Evolutionary conservation across 2,797 vertebrate species (phyloP).

Genomic region (Lagocephalus sceleratus): DNA sequence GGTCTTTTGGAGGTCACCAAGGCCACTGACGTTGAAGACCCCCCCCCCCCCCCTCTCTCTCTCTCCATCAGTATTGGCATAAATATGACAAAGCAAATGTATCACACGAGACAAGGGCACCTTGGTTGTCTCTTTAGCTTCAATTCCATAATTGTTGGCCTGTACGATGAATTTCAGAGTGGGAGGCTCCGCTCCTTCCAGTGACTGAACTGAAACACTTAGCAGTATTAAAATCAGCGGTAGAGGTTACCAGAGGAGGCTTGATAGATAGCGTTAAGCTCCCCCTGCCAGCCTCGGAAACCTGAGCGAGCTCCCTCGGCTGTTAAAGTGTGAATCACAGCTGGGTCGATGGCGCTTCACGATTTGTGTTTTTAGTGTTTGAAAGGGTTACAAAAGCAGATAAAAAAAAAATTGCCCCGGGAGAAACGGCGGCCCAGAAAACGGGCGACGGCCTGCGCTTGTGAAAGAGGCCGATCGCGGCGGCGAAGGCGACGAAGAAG

Average conservation of each 20-base stretch:
- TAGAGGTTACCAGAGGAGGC: constrained; percentile 40
- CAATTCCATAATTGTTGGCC: constrained; percentile 29
- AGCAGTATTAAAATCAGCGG: constrained; percentile 74
- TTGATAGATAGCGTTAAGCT: constrained; percentile 59
- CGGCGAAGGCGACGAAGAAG: constrained; percentile 16
- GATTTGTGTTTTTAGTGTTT: constrained; percentile 37
- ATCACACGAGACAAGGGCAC: constrained; percentile 50
- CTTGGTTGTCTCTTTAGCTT: constrained; percentile 42
- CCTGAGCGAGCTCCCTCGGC: constrained; percentile 19
- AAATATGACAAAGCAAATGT: constrained; percentile 27
- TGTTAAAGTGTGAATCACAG: constrained; percentile 18
- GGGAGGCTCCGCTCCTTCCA: constrained; percentile 37
- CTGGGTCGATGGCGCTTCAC: constrained; percentile 21
- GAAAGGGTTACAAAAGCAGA: constrained; percentile 10
- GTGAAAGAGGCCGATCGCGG: not conserved
- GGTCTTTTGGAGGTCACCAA: constrained; percentile 15
- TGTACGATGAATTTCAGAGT: constrained; percentile 40
- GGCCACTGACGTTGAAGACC: no score
- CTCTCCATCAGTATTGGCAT: constrained; percentile 11
- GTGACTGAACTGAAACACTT: constrained; percentile 73
- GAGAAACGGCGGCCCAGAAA: not conserved
- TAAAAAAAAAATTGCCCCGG: constrained; percentile 11
- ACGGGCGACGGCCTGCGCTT: not conserved
- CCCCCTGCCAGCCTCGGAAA: constrained; percentile 42
- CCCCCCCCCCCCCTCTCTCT: constrained; percentile 2